Percentiles rank a stretch among this genome's conserved stretches.
Conservation (phyloP, 1,140 invertebrate species). For the Ceratina australensis region DNA sequence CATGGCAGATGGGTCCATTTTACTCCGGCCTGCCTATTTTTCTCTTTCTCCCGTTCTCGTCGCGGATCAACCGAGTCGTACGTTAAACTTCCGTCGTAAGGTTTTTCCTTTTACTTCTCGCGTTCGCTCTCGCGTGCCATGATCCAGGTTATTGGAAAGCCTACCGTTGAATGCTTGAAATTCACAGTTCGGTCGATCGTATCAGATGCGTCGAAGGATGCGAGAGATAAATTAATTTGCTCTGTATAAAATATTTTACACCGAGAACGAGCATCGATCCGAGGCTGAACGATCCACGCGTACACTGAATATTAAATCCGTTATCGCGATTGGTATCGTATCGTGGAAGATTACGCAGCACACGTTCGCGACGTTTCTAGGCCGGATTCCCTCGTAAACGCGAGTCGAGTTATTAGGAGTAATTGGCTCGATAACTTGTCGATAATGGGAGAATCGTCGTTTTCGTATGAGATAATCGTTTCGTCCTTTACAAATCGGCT, state of each 20-base stretch:
- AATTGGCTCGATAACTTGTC: constrained; percentile 27
- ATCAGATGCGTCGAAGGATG: background rate
- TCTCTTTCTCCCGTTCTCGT: background rate
- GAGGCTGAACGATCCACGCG: background rate
- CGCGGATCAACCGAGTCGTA: background rate
- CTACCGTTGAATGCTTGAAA: background rate
- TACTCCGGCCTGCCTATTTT: background rate
- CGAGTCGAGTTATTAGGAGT: constrained; percentile 18
- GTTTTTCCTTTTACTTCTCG: too few species aligned
- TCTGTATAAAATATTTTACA: background rate
- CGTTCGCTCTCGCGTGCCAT: background rate
- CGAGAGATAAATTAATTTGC: background rate
- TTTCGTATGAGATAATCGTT: background rate
- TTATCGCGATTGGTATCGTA: constrained; percentile 15
- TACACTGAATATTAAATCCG: background rate
- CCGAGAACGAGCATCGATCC: background rate
- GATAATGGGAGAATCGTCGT: background rate
- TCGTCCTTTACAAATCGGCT: background rate
- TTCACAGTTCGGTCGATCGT: background rate
- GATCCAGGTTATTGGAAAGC: background rate
- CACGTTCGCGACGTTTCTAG: background rate
- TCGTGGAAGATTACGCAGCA: constrained; percentile 1
- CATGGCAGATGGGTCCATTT: background rate
- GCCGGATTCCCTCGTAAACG: constrained; percentile 10
- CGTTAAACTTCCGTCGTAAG: constrained; percentile 8